Base-by-base conservation (phyloP, 2,888 invertebrate genomes). In the Chrysina gloriosa region DNA sequence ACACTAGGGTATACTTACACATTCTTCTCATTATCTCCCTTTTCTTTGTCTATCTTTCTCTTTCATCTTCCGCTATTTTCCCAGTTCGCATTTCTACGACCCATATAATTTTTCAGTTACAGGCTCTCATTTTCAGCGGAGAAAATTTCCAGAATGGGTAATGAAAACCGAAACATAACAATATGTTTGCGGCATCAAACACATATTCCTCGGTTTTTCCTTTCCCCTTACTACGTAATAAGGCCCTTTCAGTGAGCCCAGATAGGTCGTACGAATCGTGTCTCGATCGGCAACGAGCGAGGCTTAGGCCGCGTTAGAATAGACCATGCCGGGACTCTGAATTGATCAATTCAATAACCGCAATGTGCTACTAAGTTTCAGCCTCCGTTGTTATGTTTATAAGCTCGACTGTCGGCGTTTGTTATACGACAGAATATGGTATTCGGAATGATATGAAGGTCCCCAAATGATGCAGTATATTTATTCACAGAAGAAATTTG, bases 321-420 rank as follows among this genome's bases (percentile, higher is more conserved):
- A 79, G 80, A 76, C 82, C 81, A 81, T 81, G 80, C 80, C 78
- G 81, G 77, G 80, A 76, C 80, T 56, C 48, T 79, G 80, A 83
- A 83, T 83, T 83, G 83, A 83, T 83, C 82, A 82, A 83, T 83
- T 83, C 82, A 82, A 83, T 83, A 83, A 83, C 83, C 82, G 75
- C 81, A 82, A 82, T 80, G 81, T 81, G 80, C 78, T 75, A 81
- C 77, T 82, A 81, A 82, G 78, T 78, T 80, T 78, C 80, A 76
- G 80, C 80, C 79, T 80, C 76, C 78, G 77, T 77, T 78, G 79
- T 80, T 81, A 80, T 79, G 79, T 80, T 81, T 81, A 81, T 79
- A 80, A 79, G 79, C 76, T 71, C 76, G 79, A 77, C 77, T 76
- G 78, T 79, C 77, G 78, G 77, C 75, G 61, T 73, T 73, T 66